A percentile compares a stretch with the other conserved stretches of the same genome.
These are phyloP conservation scores for Zaprionus inermis DNA, from an alignment of 1,140 invertebrate species.

Conservation along the genomic window DNA sequence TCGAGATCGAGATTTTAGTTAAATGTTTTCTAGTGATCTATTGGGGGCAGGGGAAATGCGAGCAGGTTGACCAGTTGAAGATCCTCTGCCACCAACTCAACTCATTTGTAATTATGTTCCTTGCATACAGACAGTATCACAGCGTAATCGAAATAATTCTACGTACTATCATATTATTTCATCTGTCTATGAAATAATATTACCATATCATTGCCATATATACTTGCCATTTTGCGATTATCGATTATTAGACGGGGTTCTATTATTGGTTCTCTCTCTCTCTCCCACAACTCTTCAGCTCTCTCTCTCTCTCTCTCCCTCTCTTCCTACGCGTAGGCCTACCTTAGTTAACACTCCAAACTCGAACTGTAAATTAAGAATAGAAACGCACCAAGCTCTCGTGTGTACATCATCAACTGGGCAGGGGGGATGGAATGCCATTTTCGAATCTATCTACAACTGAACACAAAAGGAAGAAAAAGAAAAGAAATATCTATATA, in stretches of 20 bases:
- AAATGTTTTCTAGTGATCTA: conserved; percentile 28
- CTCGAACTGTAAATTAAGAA: conserved; percentile 48
- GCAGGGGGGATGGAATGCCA: conserved; percentile 30
- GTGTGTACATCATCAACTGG: background rate
- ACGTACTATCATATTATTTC: conserved; percentile 25
- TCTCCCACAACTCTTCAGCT: too few species aligned
- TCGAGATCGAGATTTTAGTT: conserved; percentile 33
- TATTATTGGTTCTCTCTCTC: conserved; percentile 23
- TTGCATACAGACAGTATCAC: conserved; percentile 40
- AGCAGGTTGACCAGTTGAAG: too few species aligned
- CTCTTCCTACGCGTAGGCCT: conserved; percentile 12
- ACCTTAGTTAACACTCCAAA: conserved; percentile 43
- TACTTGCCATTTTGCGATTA: conserved; percentile 38
- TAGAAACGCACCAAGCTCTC: conserved; percentile 31
- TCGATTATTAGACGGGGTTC: conserved; percentile 26
- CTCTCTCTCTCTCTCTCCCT: background rate
- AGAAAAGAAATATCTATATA: conserved; percentile 63
- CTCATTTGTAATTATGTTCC: conserved; percentile 82
- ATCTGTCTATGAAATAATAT: conserved; percentile 60
- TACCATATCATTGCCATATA: conserved; percentile 78
- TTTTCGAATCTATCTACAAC: conserved; percentile 75
- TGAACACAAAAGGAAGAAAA: conserved; percentile 67
- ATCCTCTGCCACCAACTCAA: conserved; percentile 7
- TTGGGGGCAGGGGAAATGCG: conserved; percentile 5
- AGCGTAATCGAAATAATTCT: conserved; percentile 40